Evolutionary conservation across 2,888 invertebrate genomes (phyloP).

Genomic region (Arge pagana): DNA sequence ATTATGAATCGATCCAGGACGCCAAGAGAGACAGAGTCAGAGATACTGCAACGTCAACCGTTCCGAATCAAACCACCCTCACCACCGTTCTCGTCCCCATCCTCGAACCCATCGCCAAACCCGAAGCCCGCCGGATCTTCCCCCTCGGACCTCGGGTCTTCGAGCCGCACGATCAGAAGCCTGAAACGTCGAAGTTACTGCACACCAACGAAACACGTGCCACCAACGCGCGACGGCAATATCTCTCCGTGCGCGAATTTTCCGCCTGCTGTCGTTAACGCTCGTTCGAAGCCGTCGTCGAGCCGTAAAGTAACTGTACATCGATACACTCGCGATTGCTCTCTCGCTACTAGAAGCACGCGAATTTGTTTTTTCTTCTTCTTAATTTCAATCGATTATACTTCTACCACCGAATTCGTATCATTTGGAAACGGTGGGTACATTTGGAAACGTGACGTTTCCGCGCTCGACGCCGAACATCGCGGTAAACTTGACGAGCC

Average conservation of each 20-base stretch:
- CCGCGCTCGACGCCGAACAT: no score
- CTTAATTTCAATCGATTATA: no score
- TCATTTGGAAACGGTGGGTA: no score
- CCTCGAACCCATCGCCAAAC: conserved; percentile 31
- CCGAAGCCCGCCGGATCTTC: conserved; percentile 29
- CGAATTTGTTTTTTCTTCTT: no score
- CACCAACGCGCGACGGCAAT: conserved; percentile 16
- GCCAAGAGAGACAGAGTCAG: conserved; percentile 41
- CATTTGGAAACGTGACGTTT: no score
- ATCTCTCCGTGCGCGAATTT: conserved; percentile 16
- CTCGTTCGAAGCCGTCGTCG: conserved; percentile 12
- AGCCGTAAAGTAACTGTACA: no score
- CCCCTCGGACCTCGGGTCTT: conserved; percentile 34
- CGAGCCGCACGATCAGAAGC: conserved; percentile 36
- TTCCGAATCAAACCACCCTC: conserved; percentile 45
- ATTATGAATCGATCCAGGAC: conserved; percentile 53
- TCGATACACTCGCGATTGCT: no score
- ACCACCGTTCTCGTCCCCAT: conserved; percentile 26
- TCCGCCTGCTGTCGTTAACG: conserved; percentile 16
- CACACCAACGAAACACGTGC: conserved; percentile 21
- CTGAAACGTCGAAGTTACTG: conserved; percentile 21
- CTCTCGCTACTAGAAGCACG: no score
- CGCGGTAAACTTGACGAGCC: no score
- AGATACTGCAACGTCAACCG: conserved; percentile 52
- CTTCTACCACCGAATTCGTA: no score